Conservation (phyloP, 2,797 vertebrate genomes). For the Helostoma temminkii region DNA sequence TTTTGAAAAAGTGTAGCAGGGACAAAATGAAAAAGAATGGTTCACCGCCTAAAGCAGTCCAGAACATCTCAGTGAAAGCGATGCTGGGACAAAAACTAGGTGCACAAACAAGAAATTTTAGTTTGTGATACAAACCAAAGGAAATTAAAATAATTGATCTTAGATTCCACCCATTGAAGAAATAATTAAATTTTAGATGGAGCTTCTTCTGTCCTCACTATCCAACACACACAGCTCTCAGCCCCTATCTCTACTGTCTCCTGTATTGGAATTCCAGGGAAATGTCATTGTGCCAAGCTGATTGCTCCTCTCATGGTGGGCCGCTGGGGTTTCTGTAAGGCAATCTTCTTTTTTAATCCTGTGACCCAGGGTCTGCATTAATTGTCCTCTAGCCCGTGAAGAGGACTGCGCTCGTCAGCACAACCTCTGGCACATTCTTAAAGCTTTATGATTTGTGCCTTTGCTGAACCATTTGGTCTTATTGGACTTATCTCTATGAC, state of each 20-base stretch:
- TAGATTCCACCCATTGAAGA: neutral
- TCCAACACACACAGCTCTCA: slow-evolving; percentile 2
- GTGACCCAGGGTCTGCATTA: slow-evolving; percentile 46
- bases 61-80: neutral
- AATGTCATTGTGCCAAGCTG: slow-evolving; percentile 46
- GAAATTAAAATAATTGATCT: neutral
- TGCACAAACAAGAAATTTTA: neutral
- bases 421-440: slow-evolving; percentile 59
- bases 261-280: slow-evolving; percentile 43
- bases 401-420: slow-evolving; percentile 66
- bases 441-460: slow-evolving; percentile 61
- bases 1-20: neutral
- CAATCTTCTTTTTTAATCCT: slow-evolving; percentile 64
- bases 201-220: neutral
- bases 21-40: neutral
- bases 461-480: slow-evolving; percentile 14
- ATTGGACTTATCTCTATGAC: slow-evolving; percentile 42
- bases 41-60: neutral
- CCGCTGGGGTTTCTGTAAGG: slow-evolving; percentile 36
- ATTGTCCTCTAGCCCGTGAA: slow-evolving; percentile 63
- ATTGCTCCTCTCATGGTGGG: slow-evolving; percentile 49
- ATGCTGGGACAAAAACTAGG: neutral
- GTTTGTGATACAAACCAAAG: neutral
- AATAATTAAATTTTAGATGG: neutral
- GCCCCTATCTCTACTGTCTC: neutral